Evolutionary conservation across 2,888 invertebrate genomes (phyloP).

Genomic region (Hirtodrosophila confusa): DNA sequence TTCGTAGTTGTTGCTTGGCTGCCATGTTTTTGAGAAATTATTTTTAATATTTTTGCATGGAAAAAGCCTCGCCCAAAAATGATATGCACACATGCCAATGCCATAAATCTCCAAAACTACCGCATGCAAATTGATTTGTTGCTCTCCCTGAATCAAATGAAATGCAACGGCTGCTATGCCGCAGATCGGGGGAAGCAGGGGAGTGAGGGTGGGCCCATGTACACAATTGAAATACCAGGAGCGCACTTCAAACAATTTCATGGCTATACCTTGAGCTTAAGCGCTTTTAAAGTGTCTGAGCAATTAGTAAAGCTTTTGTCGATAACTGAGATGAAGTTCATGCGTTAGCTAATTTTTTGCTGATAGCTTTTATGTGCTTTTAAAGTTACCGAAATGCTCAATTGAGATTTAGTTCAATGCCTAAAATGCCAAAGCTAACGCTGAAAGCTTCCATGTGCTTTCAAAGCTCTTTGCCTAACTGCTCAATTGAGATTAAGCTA

Average conservation of each 20-base stretch:
- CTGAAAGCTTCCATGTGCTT: too few relatives aligned
- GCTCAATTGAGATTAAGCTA: too few relatives aligned
- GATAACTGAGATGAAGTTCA: too few relatives aligned
- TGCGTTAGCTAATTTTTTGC: too few relatives aligned
- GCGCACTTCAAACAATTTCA: conserved; percentile 11
- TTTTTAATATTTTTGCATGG: conserved; percentile 38
- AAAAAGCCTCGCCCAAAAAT: conserved; percentile 38
- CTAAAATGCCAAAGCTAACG: too few relatives aligned
- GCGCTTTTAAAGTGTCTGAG: too few relatives aligned
- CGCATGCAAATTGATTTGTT: conserved; percentile 77
- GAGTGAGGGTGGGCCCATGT: conserved; percentile 1
- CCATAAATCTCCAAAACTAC: conserved; percentile 65
- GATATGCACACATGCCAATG: conserved; percentile 44
- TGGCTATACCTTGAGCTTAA: too few relatives aligned
- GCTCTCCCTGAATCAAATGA: conserved; percentile 66
- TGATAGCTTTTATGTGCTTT: background rate
- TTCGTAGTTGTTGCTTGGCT: background rate
- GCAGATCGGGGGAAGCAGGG: conserved; percentile 3
- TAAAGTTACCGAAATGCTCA: too few relatives aligned
- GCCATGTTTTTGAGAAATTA: conserved; percentile 29
- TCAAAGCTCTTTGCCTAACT: too few relatives aligned
- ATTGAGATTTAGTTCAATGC: too few relatives aligned
- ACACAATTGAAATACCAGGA: conserved; percentile 22
- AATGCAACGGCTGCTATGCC: conserved; percentile 41
- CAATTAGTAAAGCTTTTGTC: too few relatives aligned